Percentiles rank a stretch among this genome's conserved stretches.
Evolutionary conservation across 2,113 vertebrate species (phyloP).

Genomic region (Campylorhamphus procurvoides): DNA sequence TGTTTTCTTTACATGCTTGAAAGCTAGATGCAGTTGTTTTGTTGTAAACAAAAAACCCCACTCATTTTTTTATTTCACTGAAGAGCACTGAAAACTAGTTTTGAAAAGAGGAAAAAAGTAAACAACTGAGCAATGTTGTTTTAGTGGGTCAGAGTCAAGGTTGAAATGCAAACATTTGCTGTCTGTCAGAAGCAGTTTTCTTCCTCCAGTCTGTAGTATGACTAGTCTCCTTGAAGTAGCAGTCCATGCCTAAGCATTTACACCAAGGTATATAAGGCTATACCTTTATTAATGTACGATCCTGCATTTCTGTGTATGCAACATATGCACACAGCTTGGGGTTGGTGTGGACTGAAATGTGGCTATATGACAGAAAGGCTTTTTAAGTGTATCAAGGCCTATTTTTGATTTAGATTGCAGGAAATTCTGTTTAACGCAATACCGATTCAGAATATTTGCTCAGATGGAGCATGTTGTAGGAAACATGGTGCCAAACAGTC

Average conservation of each 20-base stretch:
- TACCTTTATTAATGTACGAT: neutral
- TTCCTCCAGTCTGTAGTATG: neutral
- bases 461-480: neutral
- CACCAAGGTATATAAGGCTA: neutral
- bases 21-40: neutral
- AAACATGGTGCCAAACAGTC: neutral
- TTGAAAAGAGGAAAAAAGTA: neutral
- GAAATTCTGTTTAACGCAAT: neutral
- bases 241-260: neutral
- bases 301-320: neutral
- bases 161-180: neutral
- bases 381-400: neutral
- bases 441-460: neutral
- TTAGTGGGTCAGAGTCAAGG: neutral
- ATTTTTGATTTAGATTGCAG: neutral
- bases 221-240: neutral
- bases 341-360: neutral
- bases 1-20: neutral
- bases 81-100: neutral
- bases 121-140: neutral
- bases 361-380: neutral
- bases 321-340: neutral
- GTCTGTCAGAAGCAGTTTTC: neutral
- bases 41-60: neutral
- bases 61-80: neutral